Percentiles rank a stretch among this genome's conserved stretches.
Conservation (phyloP, 92 coral and sea anemone species). For the Epizoanthus illoricatus region DNA sequence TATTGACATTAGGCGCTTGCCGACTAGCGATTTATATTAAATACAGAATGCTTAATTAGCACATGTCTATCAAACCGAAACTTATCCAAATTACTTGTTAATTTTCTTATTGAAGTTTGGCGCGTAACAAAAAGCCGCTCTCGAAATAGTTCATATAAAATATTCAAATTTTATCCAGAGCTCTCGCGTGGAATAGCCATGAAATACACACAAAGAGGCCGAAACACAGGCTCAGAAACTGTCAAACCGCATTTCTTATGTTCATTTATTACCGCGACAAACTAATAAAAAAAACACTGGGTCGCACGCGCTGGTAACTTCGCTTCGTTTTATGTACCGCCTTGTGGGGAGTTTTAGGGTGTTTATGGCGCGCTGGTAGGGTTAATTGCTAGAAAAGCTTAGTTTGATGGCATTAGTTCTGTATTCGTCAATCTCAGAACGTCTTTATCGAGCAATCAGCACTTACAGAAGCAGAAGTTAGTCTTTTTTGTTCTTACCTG, state of each 20-base stretch:
- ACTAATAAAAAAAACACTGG: conserved; percentile 62
- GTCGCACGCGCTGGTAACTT: conserved; percentile 75
- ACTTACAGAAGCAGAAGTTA: conserved; percentile 1
- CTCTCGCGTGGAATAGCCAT: conserved; percentile 53
- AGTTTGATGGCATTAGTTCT: not conserved
- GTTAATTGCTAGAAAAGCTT: conserved; percentile 66
- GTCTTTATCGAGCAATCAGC: conserved; percentile 1
- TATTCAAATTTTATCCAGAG: conserved; percentile 83
- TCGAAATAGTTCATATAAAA: conserved; percentile 88
- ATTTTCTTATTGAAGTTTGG: conserved; percentile 99
- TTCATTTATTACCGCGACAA: conserved; percentile 55
- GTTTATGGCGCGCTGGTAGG: conserved; percentile 67
- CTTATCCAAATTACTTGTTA: conserved; percentile 99
- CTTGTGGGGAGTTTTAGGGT: conserved; percentile 55
- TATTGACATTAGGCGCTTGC: conserved; percentile 96
- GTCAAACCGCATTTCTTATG: conserved; percentile 54
- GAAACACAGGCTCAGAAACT: conserved; percentile 55
- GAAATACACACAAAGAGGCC: conserved; percentile 73
- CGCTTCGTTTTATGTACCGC: conserved; percentile 77
- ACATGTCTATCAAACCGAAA: conserved; percentile 99
- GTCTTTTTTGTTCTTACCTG: not conserved
- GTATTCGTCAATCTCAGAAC: not conserved
- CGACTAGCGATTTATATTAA: conserved; percentile 95
- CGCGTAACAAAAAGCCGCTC: conserved; percentile 99
- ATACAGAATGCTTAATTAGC: conserved; percentile 99